These are phyloP conservation scores for Cephus sareptanus DNA, from an alignment of 2,888 invertebrate genomes.

Conservation along the genomic window DNA sequence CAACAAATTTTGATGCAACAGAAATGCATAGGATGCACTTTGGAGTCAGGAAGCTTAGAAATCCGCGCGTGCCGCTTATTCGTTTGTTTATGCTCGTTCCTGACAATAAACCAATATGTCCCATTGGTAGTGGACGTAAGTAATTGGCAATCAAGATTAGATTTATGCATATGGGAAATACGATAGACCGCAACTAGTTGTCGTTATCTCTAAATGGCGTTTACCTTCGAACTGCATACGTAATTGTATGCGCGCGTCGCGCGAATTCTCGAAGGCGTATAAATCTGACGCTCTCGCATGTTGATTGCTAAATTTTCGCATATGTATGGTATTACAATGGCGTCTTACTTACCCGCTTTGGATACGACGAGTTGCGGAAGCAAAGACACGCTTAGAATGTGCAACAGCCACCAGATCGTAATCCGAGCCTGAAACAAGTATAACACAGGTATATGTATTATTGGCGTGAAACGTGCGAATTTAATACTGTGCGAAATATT, in stretches of 20 bases:
- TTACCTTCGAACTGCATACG: neutral
- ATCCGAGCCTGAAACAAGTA: constrained; percentile 49
- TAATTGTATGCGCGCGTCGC: neutral
- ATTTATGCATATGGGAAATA: constrained; percentile 33
- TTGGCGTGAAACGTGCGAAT: neutral
- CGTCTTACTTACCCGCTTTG: constrained; percentile 52
- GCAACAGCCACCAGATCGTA: constrained; percentile 46
- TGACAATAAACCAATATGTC: constrained; percentile 28
- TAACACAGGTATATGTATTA: neutral
- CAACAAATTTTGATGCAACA: neutral
- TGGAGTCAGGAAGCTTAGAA: constrained; percentile 5
- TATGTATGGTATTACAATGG: constrained; percentile 23
- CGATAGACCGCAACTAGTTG: constrained; percentile 1
- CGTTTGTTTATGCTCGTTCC: constrained; percentile 5
- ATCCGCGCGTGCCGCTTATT: constrained; percentile 27
- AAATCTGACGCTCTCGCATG: constrained; percentile 27
- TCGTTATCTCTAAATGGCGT: neutral
- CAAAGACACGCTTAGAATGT: constrained; percentile 47
- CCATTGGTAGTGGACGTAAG: constrained; percentile 34
- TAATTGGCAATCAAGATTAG: constrained; percentile 39
- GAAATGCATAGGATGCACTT: neutral
- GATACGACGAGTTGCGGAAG: constrained; percentile 47
- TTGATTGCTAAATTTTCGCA: constrained; percentile 13
- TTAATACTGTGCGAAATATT: neutral
- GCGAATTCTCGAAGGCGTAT: neutral